Base-by-base conservation (phyloP, 2,888 invertebrate species). In the Amitus sp. region DNA sequence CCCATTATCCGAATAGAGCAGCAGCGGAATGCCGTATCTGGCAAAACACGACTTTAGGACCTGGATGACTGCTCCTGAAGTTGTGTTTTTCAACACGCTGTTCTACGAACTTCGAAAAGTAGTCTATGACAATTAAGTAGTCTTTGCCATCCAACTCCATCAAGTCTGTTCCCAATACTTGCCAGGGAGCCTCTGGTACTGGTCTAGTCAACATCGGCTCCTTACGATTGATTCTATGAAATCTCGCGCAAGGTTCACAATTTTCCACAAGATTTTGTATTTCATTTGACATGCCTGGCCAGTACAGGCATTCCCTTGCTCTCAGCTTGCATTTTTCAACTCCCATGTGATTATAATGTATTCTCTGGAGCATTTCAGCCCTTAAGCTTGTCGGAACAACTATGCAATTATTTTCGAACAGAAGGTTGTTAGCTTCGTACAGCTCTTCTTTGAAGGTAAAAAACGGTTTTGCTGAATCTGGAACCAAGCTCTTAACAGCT, bases 11-110 rank as follows among this genome's bases (percentile, higher is more conserved):
- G 66, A 59, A 40, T 57, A 57, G 1, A 72, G 12, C 10, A 39
- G 39, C 20, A 63, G 55, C 17, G 69, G 70, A 43, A 56, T 65
- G n/a, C 66, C 69, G 40, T 67, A 60, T 49, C 66, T 43, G 15
- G 70, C 62, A 61, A 73, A 70, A 15, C 63, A 61, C 12, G 51
- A 28, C 62, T 73, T 70, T n/a, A 30, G n/a, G 2, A n/a, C 30
- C n/a, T 6, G 10, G 2, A 30, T 30, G 2, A 30, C 60, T 1
- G 71, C 67, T 45, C 63, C 61, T 7, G 55, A 30, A 6, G 30
- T 30, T 6, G n/a, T 30, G n/a, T n/a, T 30, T 2, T n/a, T 30
- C n/a, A 30, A 30, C 6, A n/a, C 2, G n/a, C 30, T 10, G 40
- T 71, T 72, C 39, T 28, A 55, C 9, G 65, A 65, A 47, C 67